Percentiles rank a stretch among this genome's conserved stretches.
Evolutionary conservation across 2,888 invertebrate species (phyloP).

Genomic region (Andrena bicolor): DNA sequence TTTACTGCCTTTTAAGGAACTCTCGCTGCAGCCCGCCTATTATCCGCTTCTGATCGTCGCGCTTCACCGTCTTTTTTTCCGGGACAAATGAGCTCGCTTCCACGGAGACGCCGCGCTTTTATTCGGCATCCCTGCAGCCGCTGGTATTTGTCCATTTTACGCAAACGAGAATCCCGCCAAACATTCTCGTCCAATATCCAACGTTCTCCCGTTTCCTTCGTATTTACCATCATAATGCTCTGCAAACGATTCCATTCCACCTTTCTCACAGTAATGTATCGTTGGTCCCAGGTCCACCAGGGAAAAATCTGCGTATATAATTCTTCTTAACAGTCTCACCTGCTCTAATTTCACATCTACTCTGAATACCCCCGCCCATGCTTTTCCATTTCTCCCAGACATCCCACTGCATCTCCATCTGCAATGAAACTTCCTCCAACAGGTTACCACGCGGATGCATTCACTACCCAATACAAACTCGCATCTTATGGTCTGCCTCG

Average conservation of each 20-base stretch:
- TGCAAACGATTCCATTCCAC: background rate
- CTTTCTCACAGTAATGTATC: background rate
- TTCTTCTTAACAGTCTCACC: too few species aligned
- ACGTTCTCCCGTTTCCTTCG: background rate
- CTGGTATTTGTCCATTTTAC: slow-evolving; percentile 3
- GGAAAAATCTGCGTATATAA: too few species aligned
- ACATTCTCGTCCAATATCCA: background rate
- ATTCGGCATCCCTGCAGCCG: slow-evolving; percentile 34
- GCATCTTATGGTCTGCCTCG: too few species aligned
- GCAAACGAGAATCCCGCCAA: background rate
- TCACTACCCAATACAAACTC: too few species aligned
- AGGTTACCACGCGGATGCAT: too few species aligned
- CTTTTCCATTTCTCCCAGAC: too few species aligned
- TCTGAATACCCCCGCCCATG: too few species aligned
- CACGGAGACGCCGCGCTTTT: slow-evolving; percentile 34
- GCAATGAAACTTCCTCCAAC: too few species aligned
- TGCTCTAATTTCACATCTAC: too few species aligned
- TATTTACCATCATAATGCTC: background rate
- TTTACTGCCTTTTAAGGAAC: slow-evolving; percentile 68
- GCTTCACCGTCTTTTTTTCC: slow-evolving; percentile 50
- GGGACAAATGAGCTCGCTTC: slow-evolving; percentile 57
- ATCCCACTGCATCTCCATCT: too few species aligned
- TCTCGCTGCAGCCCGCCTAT: slow-evolving; percentile 55
- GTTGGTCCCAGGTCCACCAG: background rate
- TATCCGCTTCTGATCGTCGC: slow-evolving; percentile 73